A percentile compares a stretch with the other conserved stretches of the same genome.
Conservation (phyloP, 2,797 vertebrate species). For the Falco biarmicus region DNA sequence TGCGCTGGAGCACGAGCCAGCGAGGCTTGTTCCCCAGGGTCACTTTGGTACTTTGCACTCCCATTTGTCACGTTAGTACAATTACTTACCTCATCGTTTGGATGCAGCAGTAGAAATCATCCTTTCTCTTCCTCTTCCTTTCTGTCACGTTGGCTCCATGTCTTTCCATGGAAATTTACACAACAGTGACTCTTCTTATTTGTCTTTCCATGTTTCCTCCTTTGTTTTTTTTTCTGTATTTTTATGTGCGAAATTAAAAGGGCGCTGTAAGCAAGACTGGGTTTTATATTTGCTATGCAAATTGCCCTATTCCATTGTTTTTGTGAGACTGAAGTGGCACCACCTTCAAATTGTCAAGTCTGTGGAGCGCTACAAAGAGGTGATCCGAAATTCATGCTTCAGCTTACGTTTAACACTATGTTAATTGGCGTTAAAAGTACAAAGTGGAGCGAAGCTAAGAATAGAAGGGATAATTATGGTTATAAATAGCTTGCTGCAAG, state of each 20-base stretch:
- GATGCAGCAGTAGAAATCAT: neutral
- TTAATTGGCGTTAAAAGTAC: conserved; percentile 51
- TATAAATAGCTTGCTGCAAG: conserved; percentile 62
- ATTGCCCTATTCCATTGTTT: neutral
- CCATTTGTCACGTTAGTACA: fast-evolving
- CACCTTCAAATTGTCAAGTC: neutral
- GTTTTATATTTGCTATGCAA: neutral
- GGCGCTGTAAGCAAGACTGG: neutral
- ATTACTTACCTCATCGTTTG: neutral
- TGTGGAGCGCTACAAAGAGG: neutral
- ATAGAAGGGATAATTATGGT: conserved; percentile 44
- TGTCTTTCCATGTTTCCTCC: fast-evolving
- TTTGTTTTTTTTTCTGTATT: neutral
- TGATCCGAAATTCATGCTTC: neutral
- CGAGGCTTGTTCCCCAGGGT: fast-evolving
- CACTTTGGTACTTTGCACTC: fast-evolving
- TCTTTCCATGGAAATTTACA: neutral
- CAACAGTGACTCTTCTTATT: neutral
- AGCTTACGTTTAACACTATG: neutral
- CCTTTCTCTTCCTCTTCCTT: neutral
- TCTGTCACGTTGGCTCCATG: fast-evolving
- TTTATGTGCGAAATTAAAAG: neutral
- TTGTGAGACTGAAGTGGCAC: neutral
- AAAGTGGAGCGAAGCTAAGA: conserved; percentile 62
- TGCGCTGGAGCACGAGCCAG: neutral